phyloP scores from a whole-genome alignment of 2,797 vertebrate genomes.

The Tapirus indicus region DNA sequence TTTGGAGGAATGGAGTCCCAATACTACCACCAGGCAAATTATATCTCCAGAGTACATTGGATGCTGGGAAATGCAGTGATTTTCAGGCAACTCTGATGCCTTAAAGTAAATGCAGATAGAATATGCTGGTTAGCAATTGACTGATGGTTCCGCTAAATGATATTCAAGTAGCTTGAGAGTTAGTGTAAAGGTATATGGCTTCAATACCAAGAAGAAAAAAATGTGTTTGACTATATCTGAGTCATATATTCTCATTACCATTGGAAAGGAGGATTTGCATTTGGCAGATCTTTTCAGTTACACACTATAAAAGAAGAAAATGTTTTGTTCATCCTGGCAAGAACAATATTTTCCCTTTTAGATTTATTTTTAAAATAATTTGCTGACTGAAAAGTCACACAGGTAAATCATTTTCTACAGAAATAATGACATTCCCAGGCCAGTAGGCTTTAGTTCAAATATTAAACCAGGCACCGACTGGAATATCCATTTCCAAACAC shows the following conservation, averaged over 20 bases:
- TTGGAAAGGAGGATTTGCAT: constrained; percentile 59
- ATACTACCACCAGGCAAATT: neutral
- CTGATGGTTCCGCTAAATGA: neutral
- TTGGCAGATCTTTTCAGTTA: constrained; percentile 70
- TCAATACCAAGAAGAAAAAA: constrained; percentile 15
- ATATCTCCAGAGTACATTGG: neutral
- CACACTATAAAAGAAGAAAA: constrained; percentile 71
- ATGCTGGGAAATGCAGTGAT: neutral
- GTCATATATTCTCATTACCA: constrained; percentile 54
- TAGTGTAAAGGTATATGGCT: constrained; percentile 17
- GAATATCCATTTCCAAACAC: constrained; percentile 64
- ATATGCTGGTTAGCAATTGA: neutral
- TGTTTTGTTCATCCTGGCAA: constrained; percentile 70
- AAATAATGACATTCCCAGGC: constrained; percentile 74
- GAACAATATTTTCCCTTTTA: constrained; percentile 75
- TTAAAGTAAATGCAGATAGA: neutral
- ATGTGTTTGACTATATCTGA: neutral
- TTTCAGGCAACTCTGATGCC: neutral
- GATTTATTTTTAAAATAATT: constrained; percentile 76
- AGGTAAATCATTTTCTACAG: constrained; percentile 78
- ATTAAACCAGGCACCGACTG: constrained; percentile 57
- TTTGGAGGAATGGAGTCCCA: neutral
- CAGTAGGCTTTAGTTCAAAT: constrained; percentile 65
- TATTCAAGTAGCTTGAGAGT: neutral
- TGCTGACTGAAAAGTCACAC: constrained; percentile 74